Base-by-base conservation (phyloP, 92 coral and sea anemone genomes). In the Hydrozoanthus gracilis region DNA sequence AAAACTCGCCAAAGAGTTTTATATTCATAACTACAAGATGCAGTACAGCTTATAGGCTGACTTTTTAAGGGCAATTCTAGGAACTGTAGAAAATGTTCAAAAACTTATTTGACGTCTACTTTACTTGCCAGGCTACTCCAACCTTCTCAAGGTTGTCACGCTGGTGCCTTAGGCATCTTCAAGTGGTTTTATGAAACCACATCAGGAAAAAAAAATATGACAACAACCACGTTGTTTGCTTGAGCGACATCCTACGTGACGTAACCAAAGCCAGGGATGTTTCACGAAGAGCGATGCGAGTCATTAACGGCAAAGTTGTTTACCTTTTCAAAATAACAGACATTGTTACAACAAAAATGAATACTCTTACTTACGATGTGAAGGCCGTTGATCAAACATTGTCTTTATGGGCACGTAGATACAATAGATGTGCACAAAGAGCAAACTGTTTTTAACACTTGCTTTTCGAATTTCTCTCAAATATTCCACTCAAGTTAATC, bases 281-380 rank as follows among this genome's bases (percentile, higher is more conserved):
- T 14, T 9, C 72, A 9, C 47, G 56, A 0, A 46, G 72, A 9
- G 58, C 71, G 0, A 18, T 27, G 3, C 70, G 47, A 61, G 47
- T 54, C 39, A 79, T 91, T n/a, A 88, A 88, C 44, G 93, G 93
- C 6, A 83, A 87, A 54, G 76, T 74, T 49, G 90, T 91, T 39
- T 18, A 18, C 35, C 72, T 67, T 7, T 67, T 67, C 10, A 67
- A 20, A 18, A 18, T 67, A 12, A 67, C 72, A 18, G 72, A 67
- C 10, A 67, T 46, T 14, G 35, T 17, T 6, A 68, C 73, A 8
- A 68, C 73, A 7, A 68, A 68, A 35, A 20, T 68, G 15, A 68
- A 68, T 20, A 35, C 7, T 5, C 39, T 68, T 5, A 68, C 5
- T 27, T 13, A 68, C 0, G 80, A 60, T 20, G 0, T 83, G 20